A percentile compares a stretch with the other conserved stretches of the same genome.
These are phyloP conservation scores for Scopus umbretta DNA, from an alignment of 2,113 vertebrate species.

Conservation along the genomic window DNA sequence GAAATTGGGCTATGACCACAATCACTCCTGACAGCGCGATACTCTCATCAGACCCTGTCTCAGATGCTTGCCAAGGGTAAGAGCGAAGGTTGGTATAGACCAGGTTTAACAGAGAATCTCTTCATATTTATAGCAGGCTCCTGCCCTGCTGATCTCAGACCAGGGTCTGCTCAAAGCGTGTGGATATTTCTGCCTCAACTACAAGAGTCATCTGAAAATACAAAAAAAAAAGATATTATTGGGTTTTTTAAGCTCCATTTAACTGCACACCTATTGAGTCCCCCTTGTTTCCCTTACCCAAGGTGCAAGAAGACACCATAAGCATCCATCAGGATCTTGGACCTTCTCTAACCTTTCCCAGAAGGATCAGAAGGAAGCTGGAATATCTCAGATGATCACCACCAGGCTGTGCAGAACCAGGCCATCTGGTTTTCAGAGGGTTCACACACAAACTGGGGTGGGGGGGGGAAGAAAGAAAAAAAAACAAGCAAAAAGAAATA, in stretches of 20 bases:
- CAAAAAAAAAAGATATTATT: fast-evolving
- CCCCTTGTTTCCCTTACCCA: not conserved
- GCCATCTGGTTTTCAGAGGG: not conserved
- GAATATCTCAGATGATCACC: not conserved
- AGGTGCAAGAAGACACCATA: not conserved
- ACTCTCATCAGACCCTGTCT: fast-evolving
- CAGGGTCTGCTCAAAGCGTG: fast-evolving
- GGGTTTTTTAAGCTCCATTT: not conserved
- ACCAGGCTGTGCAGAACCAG: not conserved
- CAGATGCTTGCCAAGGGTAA: not conserved
- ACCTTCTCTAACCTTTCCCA: not conserved
- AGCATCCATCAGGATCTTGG: not conserved
- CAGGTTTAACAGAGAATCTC: not conserved
- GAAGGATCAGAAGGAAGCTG: not conserved
- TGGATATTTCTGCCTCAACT: not conserved
- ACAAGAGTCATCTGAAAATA: not conserved
- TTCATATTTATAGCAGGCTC: not conserved
- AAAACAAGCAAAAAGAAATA: not conserved
- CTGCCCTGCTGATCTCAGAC: not conserved
- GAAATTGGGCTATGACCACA: not conserved
- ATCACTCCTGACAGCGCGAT: fast-evolving
- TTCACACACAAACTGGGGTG: not conserved
- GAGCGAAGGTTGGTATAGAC: fast-evolving
- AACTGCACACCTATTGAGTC: not conserved
- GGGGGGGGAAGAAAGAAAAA: fast-evolving